Conservation (phyloP, 2,888 invertebrate species). For the Tortricodes alternella region DNA sequence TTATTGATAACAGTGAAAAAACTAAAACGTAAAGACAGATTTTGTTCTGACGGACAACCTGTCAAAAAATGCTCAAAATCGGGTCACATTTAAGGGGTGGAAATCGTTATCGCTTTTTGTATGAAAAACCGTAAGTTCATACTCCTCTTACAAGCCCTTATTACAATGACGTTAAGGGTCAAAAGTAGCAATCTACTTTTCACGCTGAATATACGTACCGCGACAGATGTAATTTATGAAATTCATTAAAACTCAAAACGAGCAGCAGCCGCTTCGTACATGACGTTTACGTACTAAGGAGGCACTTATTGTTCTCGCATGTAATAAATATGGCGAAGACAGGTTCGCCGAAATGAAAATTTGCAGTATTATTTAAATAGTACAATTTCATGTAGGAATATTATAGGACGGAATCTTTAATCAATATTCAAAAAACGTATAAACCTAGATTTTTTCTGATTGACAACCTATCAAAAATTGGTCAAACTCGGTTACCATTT, state of each 20-base stretch:
- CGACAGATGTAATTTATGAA: conserved; percentile 47
- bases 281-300: conserved; percentile 29
- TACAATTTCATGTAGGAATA: neutral
- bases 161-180: neutral
- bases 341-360: neutral
- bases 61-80: no score
- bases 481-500: no score
- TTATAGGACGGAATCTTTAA: neutral
- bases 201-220: conserved; percentile 37
- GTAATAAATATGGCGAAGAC: conserved; percentile 1
- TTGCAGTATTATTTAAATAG: neutral
- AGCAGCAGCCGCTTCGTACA: conserved; percentile 10
- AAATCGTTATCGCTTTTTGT: no score
- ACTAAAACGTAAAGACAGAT: no score
- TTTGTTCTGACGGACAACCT: no score
- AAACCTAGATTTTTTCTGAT: no score
- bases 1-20: no score
- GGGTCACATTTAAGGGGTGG: no score
- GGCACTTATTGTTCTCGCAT: conserved; percentile 8
- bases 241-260: conserved; percentile 41
- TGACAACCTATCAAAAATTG: no score
- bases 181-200: neutral
- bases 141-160: no score
- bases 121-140: no score
- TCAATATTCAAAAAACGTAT: no score